phyloP scores from a whole-genome alignment of 2,113 vertebrate genomes.

The Glaucomys volans region DNA sequence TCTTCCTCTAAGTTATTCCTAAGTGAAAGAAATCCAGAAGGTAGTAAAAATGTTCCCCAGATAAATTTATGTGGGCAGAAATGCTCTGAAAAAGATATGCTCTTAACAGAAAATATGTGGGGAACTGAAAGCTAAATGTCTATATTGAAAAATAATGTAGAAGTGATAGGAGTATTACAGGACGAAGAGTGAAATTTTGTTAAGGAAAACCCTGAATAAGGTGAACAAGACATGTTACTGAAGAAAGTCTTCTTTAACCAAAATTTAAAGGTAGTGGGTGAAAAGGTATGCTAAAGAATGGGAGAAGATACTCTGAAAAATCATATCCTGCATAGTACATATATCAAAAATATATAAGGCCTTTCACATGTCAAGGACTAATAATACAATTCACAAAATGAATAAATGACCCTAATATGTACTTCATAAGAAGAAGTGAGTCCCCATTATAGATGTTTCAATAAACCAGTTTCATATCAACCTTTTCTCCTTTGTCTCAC shows the following conservation, averaged over 20 bases:
- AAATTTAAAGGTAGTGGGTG: neutral
- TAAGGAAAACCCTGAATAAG: neutral
- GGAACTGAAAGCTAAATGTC: neutral
- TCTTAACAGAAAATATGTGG: neutral
- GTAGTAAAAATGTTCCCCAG: neutral
- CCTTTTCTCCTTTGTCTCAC: neutral
- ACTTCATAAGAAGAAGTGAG: neutral
- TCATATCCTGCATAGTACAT: neutral
- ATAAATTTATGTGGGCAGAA: neutral
- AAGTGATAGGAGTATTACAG: neutral
- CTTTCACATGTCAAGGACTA: neutral
- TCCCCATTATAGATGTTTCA: neutral
- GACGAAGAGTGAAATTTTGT: neutral
- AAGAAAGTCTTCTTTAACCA: neutral
- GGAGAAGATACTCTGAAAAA: neutral
- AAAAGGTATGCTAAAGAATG: neutral
- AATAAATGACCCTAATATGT: neutral
- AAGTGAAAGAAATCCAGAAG: neutral
- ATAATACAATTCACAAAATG: neutral
- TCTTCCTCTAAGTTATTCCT: neutral
- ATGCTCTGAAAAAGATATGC: neutral
- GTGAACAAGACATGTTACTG: neutral
- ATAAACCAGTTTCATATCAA: neutral
- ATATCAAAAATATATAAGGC: neutral
- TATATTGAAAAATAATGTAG: neutral